Evolutionary conservation across 2,888 invertebrate genomes (phyloP).

Genomic region (Perithous albicinctus): DNA sequence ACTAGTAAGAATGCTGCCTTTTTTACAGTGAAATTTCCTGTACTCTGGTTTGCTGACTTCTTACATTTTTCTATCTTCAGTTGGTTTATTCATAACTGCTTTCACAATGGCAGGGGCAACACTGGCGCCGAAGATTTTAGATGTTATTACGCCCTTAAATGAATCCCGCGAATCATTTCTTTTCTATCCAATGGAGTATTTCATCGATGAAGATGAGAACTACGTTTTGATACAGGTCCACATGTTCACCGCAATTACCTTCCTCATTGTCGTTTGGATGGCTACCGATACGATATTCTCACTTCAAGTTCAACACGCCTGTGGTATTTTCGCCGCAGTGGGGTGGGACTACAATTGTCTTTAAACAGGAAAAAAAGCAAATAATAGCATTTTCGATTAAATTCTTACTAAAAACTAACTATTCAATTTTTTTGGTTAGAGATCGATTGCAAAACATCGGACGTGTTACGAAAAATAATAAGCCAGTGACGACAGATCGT

Average conservation of each 20-base stretch:
- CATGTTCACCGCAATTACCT: conserved; percentile 58
- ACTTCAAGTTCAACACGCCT: conserved; percentile 60
- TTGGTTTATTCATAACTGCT: conserved; percentile 49
- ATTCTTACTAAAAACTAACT: neutral
- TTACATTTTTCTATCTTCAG: conserved; percentile 26
- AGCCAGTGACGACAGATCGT: neutral
- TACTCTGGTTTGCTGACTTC: neutral
- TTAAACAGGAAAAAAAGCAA: neutral
- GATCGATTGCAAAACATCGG: conserved; percentile 43
- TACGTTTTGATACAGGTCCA: conserved; percentile 60
- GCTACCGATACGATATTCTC: conserved; percentile 60
- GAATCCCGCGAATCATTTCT: conserved; percentile 52
- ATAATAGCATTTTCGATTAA: neutral
- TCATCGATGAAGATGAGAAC: conserved; percentile 60
- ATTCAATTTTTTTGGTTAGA: conserved; percentile 42
- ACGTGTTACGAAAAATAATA: neutral
- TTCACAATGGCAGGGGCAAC: no score
- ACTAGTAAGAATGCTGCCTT: conserved; percentile 48
- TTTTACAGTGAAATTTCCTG: neutral
- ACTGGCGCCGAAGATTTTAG: conserved; percentile 56
- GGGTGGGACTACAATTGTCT: conserved; percentile 41
- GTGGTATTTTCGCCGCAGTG: conserved; percentile 61
- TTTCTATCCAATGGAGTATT: conserved; percentile 64
- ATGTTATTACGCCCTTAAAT: conserved; percentile 60
- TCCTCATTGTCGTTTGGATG: conserved; percentile 44